Evolutionary conservation across 2,888 invertebrate species (phyloP), one percentile per base, ranked within the genome.

Genomic region (Cepaea hortensis): DNA sequence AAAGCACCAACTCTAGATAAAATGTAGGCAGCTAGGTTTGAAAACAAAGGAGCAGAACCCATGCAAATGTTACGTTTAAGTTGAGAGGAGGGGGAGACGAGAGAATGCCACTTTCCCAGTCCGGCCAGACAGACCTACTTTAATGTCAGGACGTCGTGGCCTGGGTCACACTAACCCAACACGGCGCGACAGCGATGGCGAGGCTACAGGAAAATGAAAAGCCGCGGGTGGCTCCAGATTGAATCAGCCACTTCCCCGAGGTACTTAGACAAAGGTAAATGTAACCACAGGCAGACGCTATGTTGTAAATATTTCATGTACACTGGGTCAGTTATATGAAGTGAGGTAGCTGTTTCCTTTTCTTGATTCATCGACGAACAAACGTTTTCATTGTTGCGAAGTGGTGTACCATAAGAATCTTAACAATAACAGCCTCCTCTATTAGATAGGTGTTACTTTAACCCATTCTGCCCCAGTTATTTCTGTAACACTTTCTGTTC

Each of bases 111-210:
- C 48, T 55, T 62, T 70, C 20, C n/a, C 55, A 50, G 18, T 20
- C 3, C 50, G 62, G 55, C 76, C 84, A 55, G 50, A 76, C 76
- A 76, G 84, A 55, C 68, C 65, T 65, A 48, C n/a, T 35, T 84
- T 48, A 76, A 84, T 76, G 84, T 77, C 84, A 84, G 84, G 76
- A 1, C 77, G 68, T n/a, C 76, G 76, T 76, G 76, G 76, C 84
- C 84, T 61, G 20, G 76, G 77, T 76, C 77, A 84, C 20, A 5
- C 11, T 77, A 76, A 84, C 84, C 84, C 84, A 84, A 77, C 84
- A 84, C 77, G 84, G 84, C 84, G 55, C 65, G 76, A 48, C 50
- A 61, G 84, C 61, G 46, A 65, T 46, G 35, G 20, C 23, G 48
- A 77, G 84, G 46, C 48, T 6, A 65, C 46, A 65, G 76, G 84